Evolutionary conservation across 2,888 invertebrate genomes (phyloP), one percentile per base, ranked within the genome.

Genomic region (Amphipyra berbera): DNA sequence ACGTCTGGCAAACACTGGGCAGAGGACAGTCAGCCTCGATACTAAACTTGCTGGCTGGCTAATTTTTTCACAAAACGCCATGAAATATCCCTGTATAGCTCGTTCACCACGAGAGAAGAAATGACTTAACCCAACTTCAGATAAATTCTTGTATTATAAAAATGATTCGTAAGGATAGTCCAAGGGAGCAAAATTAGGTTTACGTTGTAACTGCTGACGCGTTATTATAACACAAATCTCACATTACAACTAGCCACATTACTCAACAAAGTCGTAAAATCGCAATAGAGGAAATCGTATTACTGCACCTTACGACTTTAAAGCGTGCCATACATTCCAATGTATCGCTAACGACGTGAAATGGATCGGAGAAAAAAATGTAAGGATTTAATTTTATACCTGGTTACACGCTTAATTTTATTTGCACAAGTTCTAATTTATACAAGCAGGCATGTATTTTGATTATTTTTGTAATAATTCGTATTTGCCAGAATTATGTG

Each of bases 231-330:
- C 77, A 77, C 50, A 67, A 62, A 66, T 61, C 12, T 13, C 42
- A 33, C 40, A 53, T 57, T 42, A 56, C 58, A 44, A 15, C 55
- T 56, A 57, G 46, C 61, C 45, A 50, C 45, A 56, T 77, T 70
- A 50, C 78, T 53, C 61, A 70, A 74, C 48, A 21, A 14, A 52
- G 53, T 49, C 42, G 60, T 78, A 76, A 73, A 76, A 53, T 66
- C 12, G 42, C 15, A 9, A 41, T 44, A 48, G 61, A 66, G 75
- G 74, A 76, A 70, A 74, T 65, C 40, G 45, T 44, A 10, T 60
- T 49, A 56, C 45, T 38, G 10, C 30, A 42, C 46, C 37, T 58
- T 46, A 46, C 38, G 30, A 52, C n/a, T 38, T 30, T 52, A 12
- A 37, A 35, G 37, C 40, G 13, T 35, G 41, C 38, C 8, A 47